These are phyloP conservation scores for Catagonus wagneri DNA, from an alignment of 2,113 vertebrate species.

Conservation along the genomic window DNA sequence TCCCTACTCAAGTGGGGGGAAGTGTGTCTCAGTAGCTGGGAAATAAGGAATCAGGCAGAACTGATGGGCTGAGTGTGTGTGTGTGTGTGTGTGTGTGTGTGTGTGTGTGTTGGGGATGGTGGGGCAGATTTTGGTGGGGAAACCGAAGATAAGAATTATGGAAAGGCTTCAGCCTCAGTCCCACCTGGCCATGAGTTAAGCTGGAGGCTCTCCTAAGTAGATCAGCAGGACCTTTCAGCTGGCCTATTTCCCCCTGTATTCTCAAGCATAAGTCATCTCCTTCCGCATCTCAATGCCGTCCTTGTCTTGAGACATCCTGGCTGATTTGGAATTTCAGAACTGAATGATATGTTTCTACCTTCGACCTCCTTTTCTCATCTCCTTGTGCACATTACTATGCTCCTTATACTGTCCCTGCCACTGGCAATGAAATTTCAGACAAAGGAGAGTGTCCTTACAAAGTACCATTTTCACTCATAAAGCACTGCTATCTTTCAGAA, in stretches of 20 bases:
- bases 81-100: neutral
- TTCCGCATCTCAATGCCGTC: constrained; percentile 40
- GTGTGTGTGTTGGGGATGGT: neutral
- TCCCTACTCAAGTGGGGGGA: neutral
- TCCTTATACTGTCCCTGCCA: constrained; percentile 30
- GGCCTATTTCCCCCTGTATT: neutral
- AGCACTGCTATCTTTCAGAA: constrained; percentile 61
- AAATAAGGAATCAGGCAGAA: neutral
- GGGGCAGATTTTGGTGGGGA: neutral
- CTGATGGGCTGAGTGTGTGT: neutral
- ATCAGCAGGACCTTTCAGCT: neutral
- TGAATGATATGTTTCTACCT: neutral
- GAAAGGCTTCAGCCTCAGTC: neutral
- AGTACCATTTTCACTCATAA: constrained; percentile 66
- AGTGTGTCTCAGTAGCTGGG: neutral
- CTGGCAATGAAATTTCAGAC: constrained; percentile 61
- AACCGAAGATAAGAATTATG: neutral
- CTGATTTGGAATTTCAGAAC: neutral
- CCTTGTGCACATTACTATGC: neutral
- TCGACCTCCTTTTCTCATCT: neutral
- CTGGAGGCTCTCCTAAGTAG: neutral
- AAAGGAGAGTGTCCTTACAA: constrained; percentile 60
- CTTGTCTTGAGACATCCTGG: constrained; percentile 35
- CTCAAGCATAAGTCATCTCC: neutral
- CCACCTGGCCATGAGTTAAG: neutral